phyloP scores from a whole-genome alignment of 2,888 invertebrate species.

The Zootermopsis nevadensis region DNA sequence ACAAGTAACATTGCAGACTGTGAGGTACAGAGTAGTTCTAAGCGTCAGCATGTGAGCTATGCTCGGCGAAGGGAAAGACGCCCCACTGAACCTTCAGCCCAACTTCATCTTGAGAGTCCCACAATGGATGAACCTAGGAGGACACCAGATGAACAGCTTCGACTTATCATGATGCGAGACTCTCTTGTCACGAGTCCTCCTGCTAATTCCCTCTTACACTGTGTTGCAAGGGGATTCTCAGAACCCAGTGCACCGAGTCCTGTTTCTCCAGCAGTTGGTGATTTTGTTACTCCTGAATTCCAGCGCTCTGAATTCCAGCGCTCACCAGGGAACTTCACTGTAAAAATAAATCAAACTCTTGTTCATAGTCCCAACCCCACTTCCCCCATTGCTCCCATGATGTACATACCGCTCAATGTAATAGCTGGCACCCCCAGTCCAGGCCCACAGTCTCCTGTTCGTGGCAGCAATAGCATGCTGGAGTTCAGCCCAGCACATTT shows the following conservation, averaged over 20 bases:
- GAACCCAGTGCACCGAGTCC: conserved; percentile 11
- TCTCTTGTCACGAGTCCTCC: conserved; percentile 29
- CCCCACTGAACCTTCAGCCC: not conserved
- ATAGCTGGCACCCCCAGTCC: conserved; percentile 16
- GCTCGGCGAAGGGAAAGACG: conserved; percentile 27
- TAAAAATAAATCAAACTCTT: conserved; percentile 8
- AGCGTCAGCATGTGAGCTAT: conserved; percentile 39
- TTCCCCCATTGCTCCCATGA: conserved; percentile 27
- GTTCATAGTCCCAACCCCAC: conserved; percentile 31
- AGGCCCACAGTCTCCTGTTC: conserved; percentile 29
- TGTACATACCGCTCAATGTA: conserved; percentile 6
- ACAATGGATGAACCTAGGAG: conserved; percentile 32
- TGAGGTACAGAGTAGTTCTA: conserved; percentile 18
- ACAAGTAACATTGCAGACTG: conserved; percentile 30
- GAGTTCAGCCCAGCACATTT: conserved; percentile 17
- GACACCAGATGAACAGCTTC: conserved; percentile 43
- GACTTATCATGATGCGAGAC: conserved; percentile 36
- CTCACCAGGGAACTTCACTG: conserved; percentile 8
- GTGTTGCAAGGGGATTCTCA: conserved; percentile 2
- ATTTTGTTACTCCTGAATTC: conserved; percentile 22
- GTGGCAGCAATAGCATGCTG: conserved; percentile 20
- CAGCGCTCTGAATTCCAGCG: too few species aligned
- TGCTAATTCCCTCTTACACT: not conserved
- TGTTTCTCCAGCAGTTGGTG: not conserved
- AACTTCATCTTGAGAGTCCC: conserved; percentile 8